Evolutionary conservation across 2,888 invertebrate genomes (phyloP), one percentile per base, ranked within the genome.

Genomic region (Athrips mouffetella): DNA sequence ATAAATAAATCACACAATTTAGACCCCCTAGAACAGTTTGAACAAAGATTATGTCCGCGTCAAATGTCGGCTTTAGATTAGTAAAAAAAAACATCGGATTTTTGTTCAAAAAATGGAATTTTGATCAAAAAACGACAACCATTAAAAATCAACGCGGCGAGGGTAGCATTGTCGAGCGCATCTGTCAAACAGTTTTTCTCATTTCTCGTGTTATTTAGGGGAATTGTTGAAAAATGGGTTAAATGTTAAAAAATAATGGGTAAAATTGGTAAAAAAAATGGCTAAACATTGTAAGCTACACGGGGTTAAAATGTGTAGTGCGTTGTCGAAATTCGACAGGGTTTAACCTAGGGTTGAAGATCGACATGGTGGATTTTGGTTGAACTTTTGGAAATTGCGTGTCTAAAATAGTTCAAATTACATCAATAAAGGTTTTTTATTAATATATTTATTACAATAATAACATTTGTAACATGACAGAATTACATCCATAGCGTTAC

Each of bases 41-140:
- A n/a, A n/a, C n/a, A 82, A 84, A 84, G 86, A 88, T 88, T 88
- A 87, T 80, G 67, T 87, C 63, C 85, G 87, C 87, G 87, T 88
- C 87, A 88, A 86, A 83, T 86, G 87, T 86, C 87, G 69, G 85
- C 84, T 88, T 86, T 85, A 70, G 76, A 80, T 75, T 77, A 69
- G 31, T 20, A 31, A 71, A 73, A 77, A 80, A 81, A 76, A 75
- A 65, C 65, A 48, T 55, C 42, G 54, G 25, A 57, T 56, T 66
- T 67, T 65, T 59, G 60, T 70, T 31, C 10, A 72, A 77, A 82
- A 76, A 70, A 57, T 54, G 65, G 48, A 56, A 52, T 62, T 81
- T 80, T 66, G 61, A 60, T 62, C 65, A 77, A 78, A 76, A 53
- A 73, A 65, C 75, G 81, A 85, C 84, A 80, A 63, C 80, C 85